phyloP scores from a whole-genome alignment of 92 coral and sea anemone species.

The Umimayanthus chanpuru region DNA sequence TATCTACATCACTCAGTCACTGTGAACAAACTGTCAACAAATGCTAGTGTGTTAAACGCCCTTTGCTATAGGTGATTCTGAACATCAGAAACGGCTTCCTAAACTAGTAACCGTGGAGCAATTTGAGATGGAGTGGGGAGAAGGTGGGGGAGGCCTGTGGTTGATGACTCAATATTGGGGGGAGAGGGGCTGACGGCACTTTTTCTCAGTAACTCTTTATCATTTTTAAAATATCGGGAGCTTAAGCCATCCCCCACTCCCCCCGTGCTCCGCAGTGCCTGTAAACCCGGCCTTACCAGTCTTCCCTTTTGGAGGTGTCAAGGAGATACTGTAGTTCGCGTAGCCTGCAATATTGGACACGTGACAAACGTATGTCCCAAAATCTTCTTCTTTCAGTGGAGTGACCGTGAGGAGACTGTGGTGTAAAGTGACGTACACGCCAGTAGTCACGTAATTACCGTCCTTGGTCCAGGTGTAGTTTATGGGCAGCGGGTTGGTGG shows the following conservation, averaged over 20 bases:
- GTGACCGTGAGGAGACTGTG: background rate
- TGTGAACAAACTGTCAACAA: background rate
- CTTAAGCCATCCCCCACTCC: too few relatives aligned
- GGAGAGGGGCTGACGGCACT: too few relatives aligned
- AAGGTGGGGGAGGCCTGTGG: too few relatives aligned
- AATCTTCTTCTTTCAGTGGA: background rate
- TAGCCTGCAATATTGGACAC: conserved; percentile 7
- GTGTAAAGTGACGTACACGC: background rate
- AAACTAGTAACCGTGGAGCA: background rate
- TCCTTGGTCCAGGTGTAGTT: conserved; percentile 9
- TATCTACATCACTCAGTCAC: too few relatives aligned
- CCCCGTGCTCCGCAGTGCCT: too few relatives aligned
- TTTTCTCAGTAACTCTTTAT: too few relatives aligned
- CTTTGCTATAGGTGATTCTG: background rate
- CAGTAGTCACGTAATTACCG: background rate
- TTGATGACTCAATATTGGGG: too few relatives aligned
- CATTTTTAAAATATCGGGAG: too few relatives aligned
- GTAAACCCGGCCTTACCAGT: background rate
- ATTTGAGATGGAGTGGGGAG: too few relatives aligned
- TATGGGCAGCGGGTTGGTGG: conserved; percentile 2
- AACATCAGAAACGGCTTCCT: background rate
- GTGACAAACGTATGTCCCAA: conserved; percentile 8
- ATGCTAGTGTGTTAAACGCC: background rate
- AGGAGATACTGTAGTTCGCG: conserved; percentile 4
- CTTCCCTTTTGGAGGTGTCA: background rate